Evolutionary conservation across 2,113 vertebrate species (phyloP).

Genomic region (Oryzias melastigma): DNA sequence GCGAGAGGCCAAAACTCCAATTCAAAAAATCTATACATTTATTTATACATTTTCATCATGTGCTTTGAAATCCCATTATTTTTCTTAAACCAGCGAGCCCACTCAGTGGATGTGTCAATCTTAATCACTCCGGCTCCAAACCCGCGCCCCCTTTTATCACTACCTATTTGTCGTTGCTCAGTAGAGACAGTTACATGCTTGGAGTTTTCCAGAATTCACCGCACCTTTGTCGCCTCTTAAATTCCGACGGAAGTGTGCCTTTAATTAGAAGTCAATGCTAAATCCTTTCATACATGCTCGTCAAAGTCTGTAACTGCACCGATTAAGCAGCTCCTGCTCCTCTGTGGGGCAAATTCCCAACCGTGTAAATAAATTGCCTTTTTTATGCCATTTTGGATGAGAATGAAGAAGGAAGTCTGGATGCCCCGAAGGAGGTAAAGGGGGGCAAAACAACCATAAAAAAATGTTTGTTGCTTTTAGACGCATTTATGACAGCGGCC

Average conservation of each 20-base stretch:
- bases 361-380: slow-evolving; percentile 45
- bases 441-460: neutral
- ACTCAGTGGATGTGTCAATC: slow-evolving; percentile 26
- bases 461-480: slow-evolving; percentile 32
- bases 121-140: neutral
- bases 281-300: slow-evolving; percentile 77
- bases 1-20: too few species aligned
- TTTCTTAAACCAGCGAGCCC: slow-evolving; percentile 24
- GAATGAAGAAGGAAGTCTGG: slow-evolving; percentile 10
- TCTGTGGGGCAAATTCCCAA: slow-evolving; percentile 51
- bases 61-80: slow-evolving; percentile 11
- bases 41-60: too few species aligned
- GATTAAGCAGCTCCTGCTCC: slow-evolving; percentile 78
- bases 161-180: slow-evolving; percentile 6
- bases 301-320: slow-evolving; percentile 80
- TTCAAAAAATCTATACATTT: too few species aligned
- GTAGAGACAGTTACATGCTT: neutral
- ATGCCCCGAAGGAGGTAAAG: neutral
- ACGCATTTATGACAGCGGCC: slow-evolving; percentile 11
- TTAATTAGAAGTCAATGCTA: slow-evolving; percentile 79
- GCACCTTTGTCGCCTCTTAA: slow-evolving; percentile 61
- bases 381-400: slow-evolving; percentile 29
- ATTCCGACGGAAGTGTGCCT: slow-evolving; percentile 65
- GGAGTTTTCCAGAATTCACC: slow-evolving; percentile 22
- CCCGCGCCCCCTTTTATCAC: neutral